These are phyloP conservation scores for Pygoscelis adeliae DNA, from an alignment of 2,113 vertebrate species.

Conservation along the genomic window DNA sequence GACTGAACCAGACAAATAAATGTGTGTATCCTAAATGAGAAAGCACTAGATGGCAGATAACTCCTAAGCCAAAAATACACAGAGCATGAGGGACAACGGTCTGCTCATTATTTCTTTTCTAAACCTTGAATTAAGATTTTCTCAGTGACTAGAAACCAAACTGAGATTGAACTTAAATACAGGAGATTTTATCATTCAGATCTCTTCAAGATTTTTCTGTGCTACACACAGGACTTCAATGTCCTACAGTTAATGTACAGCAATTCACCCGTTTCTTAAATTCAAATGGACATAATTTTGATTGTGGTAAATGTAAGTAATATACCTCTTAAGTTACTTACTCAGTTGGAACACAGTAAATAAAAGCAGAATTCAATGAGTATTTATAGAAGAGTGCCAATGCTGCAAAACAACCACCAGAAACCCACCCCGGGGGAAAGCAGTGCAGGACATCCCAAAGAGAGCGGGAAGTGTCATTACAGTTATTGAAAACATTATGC, in stretches of 20 bases:
- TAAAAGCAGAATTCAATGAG: background rate
- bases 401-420: background rate
- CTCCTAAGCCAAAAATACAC: background rate
- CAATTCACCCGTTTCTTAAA: background rate
- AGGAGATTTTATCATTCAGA: background rate
- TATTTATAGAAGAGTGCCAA: background rate
- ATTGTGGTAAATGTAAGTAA: background rate
- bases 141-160: background rate
- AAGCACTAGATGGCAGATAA: background rate
- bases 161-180: background rate
- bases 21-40: background rate
- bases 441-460: background rate
- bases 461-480: background rate
- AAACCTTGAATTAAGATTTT: background rate
- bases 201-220: background rate
- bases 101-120: background rate
- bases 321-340: background rate
- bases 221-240: background rate
- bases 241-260: rapidly evolving
- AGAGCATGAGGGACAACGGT: background rate
- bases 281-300: background rate
- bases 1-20: background rate
- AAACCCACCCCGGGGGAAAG: background rate
- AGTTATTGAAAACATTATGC: background rate
- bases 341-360: background rate